Evolutionary conservation across 2,113 vertebrate species (phyloP).

Genomic region (Gymnorhina tibicen): DNA sequence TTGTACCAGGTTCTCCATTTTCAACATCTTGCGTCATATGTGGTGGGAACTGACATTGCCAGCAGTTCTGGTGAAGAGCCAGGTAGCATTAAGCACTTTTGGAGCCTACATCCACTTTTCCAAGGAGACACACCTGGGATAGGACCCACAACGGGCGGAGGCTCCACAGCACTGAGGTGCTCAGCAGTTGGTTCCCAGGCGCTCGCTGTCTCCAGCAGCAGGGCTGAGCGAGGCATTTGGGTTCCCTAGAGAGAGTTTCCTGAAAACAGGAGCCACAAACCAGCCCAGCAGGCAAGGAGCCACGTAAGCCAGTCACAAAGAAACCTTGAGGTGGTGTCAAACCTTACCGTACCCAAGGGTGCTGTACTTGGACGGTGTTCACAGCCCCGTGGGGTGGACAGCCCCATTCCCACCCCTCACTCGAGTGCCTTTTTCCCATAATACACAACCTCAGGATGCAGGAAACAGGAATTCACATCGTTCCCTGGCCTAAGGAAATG

Average conservation of each 20-base stretch:
- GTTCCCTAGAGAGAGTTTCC: not conserved
- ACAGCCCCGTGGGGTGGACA: not conserved
- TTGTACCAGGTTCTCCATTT: not conserved
- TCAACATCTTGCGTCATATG: not conserved
- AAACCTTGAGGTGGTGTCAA: not conserved
- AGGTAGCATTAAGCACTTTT: not conserved
- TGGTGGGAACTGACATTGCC: not conserved
- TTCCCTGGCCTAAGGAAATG: not conserved
- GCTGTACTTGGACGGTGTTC: not conserved
- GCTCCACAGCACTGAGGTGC: not conserved
- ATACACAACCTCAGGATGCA: not conserved
- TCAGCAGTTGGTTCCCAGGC: not conserved
- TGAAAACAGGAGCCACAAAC: not conserved
- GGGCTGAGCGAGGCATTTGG: accelerated
- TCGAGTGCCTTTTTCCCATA: not conserved
- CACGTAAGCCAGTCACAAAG: accelerated
- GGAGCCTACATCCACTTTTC: not conserved
- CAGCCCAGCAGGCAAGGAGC: not conserved
- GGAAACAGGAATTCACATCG: not conserved
- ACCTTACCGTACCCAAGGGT: not conserved
- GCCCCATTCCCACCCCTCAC: not conserved
- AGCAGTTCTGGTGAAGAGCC: not conserved
- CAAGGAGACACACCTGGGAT: not conserved
- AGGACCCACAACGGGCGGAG: accelerated
- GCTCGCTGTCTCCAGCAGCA: not conserved